Evolutionary conservation across 2,797 vertebrate species (phyloP), one percentile per base, ranked within the genome.

Genomic region (Dicrostonyx torquatus): DNA sequence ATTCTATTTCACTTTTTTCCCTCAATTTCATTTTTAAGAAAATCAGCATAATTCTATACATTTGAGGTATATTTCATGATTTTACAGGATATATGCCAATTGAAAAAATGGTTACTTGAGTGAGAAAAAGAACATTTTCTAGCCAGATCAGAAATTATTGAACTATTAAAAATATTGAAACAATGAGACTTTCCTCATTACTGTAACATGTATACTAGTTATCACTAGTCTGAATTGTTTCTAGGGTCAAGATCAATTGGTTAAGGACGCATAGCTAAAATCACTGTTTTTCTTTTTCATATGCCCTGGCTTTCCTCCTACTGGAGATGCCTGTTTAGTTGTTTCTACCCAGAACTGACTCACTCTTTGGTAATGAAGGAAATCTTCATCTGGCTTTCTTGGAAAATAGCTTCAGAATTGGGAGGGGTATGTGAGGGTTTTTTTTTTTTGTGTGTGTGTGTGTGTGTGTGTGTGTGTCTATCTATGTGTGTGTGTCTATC

Each of bases 331-430:
- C 43, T 95, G 87, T 72, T 95, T 87, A 91, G 55, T 88, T 90
- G 70, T 90, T 95, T 80, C 89, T 60, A 62, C n/a, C 48, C 43
- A 77, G 8, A 29, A 70, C 45, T 91, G 92, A 96, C 48, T 95
- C 83, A 93, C 1, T 93, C 87, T 22, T 62, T 91, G 72, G 7
- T 85, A 80, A 87, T 85, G 79, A 96, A 95, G 72, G 92, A 45
- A 92, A 53, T 96, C 31, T 94, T 96, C 50, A 89, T 95, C 76
- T 95, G 89, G 37, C 77, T 96, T 95, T 94, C 76, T 96, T 96
- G 31, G 82, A 95, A 97, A 95, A 91, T 93, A 92, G 17, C 76
- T 97, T 91, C 66, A 58, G 15, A 1, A 0, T 60, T 92, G 66
- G 68, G 77, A 92, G 68, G 88, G 20, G 17, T 75, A n/a, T 88